Percentiles rank a stretch among this genome's conserved stretches.
Conservation (phyloP, 2,888 invertebrate genomes). For the Conus canariensis region DNA sequence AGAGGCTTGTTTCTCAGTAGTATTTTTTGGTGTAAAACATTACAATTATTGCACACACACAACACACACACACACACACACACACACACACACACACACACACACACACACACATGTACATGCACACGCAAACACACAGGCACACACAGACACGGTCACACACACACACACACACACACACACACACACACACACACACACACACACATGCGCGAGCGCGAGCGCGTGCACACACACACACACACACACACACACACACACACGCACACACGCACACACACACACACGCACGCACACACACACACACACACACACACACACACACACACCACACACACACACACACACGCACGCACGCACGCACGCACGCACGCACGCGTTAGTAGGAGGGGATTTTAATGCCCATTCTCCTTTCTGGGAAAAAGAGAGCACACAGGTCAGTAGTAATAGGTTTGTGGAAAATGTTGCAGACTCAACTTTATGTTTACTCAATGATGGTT, state of each 20-base stretch:
- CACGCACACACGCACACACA: neutral
- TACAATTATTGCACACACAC: too few relatives aligned
- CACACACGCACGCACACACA: neutral
- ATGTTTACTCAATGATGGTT: too few relatives aligned
- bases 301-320: neutral
- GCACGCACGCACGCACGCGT: neutral
- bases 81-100: neutral
- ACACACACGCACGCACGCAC: constrained; percentile 8
- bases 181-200: neutral
- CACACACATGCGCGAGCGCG: neutral
- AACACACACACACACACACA: too few relatives aligned
- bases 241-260: neutral
- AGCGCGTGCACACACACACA: neutral
- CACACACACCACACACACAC: constrained; percentile 8
- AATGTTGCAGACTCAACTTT: too few relatives aligned
- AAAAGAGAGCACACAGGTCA: too few relatives aligned
- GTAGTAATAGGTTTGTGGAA: too few relatives aligned
- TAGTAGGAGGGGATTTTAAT: too few relatives aligned
- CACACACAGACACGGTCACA: neutral
- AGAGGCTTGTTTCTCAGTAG: too few relatives aligned
- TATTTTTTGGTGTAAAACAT: too few relatives aligned
- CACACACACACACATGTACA: constrained; percentile 1
- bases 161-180: neutral
- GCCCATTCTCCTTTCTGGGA: too few relatives aligned
- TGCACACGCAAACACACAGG: neutral